Evolutionary conservation across 53 echinoderm and acorn worm genomes (phyloP), one percentile per base, ranked within the genome.

Genomic region (Henricia sp.): DNA sequence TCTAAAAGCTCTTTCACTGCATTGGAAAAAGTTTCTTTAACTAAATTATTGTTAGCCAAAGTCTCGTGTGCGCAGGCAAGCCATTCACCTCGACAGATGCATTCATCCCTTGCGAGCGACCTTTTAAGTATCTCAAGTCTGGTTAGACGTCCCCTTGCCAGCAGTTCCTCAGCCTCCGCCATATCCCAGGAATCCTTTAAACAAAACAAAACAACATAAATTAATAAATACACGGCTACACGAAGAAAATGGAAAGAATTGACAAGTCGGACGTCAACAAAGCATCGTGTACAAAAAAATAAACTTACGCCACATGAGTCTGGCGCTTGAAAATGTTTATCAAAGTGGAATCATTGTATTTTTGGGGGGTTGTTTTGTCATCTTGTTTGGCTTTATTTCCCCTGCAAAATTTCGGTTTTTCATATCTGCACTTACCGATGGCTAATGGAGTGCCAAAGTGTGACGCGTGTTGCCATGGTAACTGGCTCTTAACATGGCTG

Each of bases 121-220:
- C 33, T 82, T 6, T 48, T 42, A 16, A 82, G 65, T 29, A 82
- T 46, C 29, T 82, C 66, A 23, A 82, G 27, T 13, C 82, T 48
- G 29, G 41, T 46, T 28, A 64, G 82, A 23, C 21, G 21, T 26
- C 29, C 20, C 29, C 82, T 82, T 16, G 43, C 16, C 23, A 82
- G 52, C 17, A 50, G 29, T 28, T 27, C 82, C 27, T 82, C 30
- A 25, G 82, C 41, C 19, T 65, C 41, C 28, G 42, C 82, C 66
- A 82, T 40, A 46, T 82, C 82, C 66, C 82, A 82, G 42, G 64
- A 64, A 63, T 63, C 82, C 82, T 82, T n/a, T n/a, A n/a, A n/a
- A n/a, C n/a, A n/a, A n/a, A n/a, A n/a, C n/a, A n/a, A n/a, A n/a
- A n/a, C n/a, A n/a, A n/a, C n/a, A n/a, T n/a, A n/a, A n/a, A n/a